Conservation (phyloP, 2,113 vertebrate genomes). For the Campylorhamphus procurvoides region DNA sequence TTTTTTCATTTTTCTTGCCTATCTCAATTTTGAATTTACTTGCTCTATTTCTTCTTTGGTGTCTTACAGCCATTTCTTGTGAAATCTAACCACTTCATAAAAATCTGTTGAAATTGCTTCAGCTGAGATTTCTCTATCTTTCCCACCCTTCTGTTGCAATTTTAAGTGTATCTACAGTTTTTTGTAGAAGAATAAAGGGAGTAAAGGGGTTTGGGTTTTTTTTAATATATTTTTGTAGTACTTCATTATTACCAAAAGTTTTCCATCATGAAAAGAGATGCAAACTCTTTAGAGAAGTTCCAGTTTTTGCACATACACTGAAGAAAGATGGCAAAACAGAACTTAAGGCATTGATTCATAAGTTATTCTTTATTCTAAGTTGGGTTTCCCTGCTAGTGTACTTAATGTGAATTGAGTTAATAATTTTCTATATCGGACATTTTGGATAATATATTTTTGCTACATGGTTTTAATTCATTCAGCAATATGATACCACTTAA, state of each 20-base stretch:
- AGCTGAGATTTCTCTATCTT: neutral
- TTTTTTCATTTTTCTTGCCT: neutral
- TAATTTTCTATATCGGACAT: neutral
- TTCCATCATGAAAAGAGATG: neutral
- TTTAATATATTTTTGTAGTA: neutral
- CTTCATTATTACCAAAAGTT: neutral
- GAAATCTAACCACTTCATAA: neutral
- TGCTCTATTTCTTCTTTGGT: neutral
- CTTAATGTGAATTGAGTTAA: neutral
- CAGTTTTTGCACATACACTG: neutral
- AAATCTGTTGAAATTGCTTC: neutral
- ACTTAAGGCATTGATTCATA: neutral
- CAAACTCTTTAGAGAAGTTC: neutral
- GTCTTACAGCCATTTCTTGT: neutral
- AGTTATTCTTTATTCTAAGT: neutral
- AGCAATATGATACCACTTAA: neutral
- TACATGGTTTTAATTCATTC: slow-evolving; percentile 29
- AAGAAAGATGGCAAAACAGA: neutral
- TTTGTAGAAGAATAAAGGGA: neutral
- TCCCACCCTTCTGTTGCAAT: neutral
- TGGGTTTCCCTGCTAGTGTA: neutral
- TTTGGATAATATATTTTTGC: slow-evolving; percentile 3
- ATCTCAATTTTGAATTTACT: neutral
- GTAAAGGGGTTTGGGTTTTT: neutral
- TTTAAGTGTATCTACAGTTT: neutral